These are phyloP conservation scores for Brachyistius frenatus DNA, from an alignment of 2,113 vertebrate genomes.

Conservation along the genomic window DNA sequence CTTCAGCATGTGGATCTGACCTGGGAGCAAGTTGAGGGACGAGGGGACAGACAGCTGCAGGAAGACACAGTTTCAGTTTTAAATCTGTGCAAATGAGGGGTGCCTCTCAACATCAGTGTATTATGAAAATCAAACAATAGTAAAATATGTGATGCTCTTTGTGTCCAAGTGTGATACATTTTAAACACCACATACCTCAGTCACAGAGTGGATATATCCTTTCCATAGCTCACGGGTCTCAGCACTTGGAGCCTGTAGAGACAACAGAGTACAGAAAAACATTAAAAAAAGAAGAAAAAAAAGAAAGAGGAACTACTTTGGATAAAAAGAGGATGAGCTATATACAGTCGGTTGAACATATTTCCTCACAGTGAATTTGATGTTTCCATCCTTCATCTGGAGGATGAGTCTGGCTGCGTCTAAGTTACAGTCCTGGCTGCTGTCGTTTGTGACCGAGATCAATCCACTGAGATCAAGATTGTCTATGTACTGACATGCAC, in stretches of 20 bases:
- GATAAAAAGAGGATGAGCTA: neutral
- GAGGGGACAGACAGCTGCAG: slow-evolving; percentile 83
- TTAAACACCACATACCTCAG: slow-evolving; percentile 77
- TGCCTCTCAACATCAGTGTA: neutral
- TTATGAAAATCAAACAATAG: too few relatives aligned
- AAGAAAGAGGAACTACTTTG: neutral
- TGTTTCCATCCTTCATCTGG: slow-evolving; percentile 63
- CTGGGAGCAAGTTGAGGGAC: slow-evolving; percentile 87
- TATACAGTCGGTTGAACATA: neutral
- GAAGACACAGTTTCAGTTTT: slow-evolving; percentile 6
- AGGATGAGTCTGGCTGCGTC: slow-evolving; percentile 75
- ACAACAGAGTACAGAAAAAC: neutral
- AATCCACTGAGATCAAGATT: slow-evolving; percentile 82
- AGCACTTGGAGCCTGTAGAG: slow-evolving; percentile 80
- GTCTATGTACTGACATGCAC: slow-evolving; percentile 83
- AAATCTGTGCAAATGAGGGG: neutral
- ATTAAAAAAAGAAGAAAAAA: neutral
- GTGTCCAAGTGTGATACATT: neutral
- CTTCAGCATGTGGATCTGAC: slow-evolving; percentile 85
- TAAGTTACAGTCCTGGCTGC: slow-evolving; percentile 61
- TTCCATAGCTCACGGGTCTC: slow-evolving; percentile 90
- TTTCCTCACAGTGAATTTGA: slow-evolving; percentile 84
- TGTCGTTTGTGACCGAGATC: slow-evolving; percentile 81
- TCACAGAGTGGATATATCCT: slow-evolving; percentile 85
- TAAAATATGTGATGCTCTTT: neutral